Percentiles rank a stretch among this genome's conserved stretches.
Evolutionary conservation across 1,140 invertebrate genomes (phyloP).

Genomic region (Diorhabda carinulata): DNA sequence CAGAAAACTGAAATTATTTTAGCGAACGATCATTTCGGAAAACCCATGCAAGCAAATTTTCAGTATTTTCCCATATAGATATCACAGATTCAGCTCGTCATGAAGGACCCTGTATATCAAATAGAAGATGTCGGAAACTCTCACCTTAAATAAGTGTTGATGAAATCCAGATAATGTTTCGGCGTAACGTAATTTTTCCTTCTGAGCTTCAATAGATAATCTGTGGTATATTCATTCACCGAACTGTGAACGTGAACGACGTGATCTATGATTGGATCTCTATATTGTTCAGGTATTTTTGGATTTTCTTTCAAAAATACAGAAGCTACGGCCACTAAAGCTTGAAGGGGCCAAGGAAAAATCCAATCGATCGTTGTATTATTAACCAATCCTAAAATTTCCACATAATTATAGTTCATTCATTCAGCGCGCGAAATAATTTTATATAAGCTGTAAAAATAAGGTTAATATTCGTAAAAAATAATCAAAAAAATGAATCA

Average conservation of each 20-base stretch:
- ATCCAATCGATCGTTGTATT: conserved; percentile 94
- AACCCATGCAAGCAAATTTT: too few species aligned
- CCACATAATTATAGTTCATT: neutral
- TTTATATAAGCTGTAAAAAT: neutral
- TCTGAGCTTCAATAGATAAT: conserved; percentile 66
- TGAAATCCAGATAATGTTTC: conserved; percentile 85
- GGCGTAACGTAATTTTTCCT: conserved; percentile 84
- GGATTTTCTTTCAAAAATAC: conserved; percentile 64
- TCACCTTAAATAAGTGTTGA: conserved; percentile 66
- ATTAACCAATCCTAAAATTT: conserved; percentile 63
- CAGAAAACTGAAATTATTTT: too few species aligned
- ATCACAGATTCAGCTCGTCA: too few species aligned
- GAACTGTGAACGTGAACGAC: conserved; percentile 78
- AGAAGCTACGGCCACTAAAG: conserved; percentile 78
- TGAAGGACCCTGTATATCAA: too few species aligned
- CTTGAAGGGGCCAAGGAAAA: conserved; percentile 86
- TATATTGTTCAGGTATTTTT: conserved; percentile 44
- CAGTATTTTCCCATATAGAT: too few species aligned
- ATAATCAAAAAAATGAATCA: too few species aligned
- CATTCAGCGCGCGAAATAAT: neutral
- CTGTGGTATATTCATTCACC: conserved; percentile 65
- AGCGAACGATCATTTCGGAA: too few species aligned
- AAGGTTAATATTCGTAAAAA: neutral
- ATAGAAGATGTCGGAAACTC: too few species aligned
- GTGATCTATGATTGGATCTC: conserved; percentile 69